A percentile compares a stretch with the other conserved stretches of the same genome.
Conservation (phyloP, 1,140 invertebrate species). For the Campoletis sonorensis region DNA sequence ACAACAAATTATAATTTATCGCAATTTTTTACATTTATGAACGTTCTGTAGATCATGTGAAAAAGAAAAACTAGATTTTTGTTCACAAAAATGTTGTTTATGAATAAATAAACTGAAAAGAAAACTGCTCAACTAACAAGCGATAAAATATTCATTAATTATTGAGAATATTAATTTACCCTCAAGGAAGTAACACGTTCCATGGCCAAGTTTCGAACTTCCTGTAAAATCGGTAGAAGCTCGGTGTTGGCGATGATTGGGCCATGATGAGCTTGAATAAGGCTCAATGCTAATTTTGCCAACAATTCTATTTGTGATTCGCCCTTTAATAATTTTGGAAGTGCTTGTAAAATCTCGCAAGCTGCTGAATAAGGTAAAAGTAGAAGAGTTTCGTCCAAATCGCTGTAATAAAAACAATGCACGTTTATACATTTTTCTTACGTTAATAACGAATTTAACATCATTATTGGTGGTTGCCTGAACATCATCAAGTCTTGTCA, state of each 20-base stretch:
- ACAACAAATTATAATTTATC: no score
- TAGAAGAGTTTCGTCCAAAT: slow-evolving; percentile 92
- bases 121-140: no score
- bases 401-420: slow-evolving; percentile 79
- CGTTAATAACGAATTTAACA: no score
- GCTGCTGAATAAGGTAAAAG: slow-evolving; percentile 90
- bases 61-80: no score
- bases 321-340: slow-evolving; percentile 83
- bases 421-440: no score
- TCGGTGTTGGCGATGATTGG: slow-evolving; percentile 85
- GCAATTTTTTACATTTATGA: no score
- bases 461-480: no score
- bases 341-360: slow-evolving; percentile 85
- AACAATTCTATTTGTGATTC: slow-evolving; percentile 86
- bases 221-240: slow-evolving; percentile 83
- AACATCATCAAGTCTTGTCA: no score
- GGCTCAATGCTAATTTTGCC: slow-evolving; percentile 85
- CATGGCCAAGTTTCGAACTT: slow-evolving; percentile 80
- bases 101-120: no score
- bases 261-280: slow-evolving; percentile 90
- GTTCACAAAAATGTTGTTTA: no score
- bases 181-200: slow-evolving; percentile 80
- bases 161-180: slow-evolving; percentile 75
- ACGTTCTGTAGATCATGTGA: no score
- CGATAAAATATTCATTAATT: slow-evolving; percentile 29